Percentiles rank a stretch among this genome's conserved stretches.
phyloP scores from a whole-genome alignment of 2,113 vertebrate genomes.

The Poeciliopsis prolifica region DNA sequence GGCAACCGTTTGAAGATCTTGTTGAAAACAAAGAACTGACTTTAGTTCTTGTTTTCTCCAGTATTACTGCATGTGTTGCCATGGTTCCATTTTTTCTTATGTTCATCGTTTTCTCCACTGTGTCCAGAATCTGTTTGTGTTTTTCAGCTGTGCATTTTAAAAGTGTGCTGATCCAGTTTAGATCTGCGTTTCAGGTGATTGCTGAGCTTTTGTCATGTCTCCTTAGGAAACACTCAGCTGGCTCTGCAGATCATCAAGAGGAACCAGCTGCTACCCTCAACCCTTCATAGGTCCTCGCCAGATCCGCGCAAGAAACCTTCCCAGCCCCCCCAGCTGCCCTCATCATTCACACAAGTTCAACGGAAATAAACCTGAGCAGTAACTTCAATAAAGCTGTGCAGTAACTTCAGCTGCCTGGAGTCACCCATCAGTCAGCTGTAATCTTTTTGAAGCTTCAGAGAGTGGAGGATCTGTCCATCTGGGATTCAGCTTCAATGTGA shows the following conservation, averaged over 20 bases:
- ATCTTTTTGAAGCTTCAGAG: not conserved
- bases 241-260: slow-evolving; percentile 99
- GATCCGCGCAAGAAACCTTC: slow-evolving; percentile 88
- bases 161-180: too few species aligned
- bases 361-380: slow-evolving; percentile 88
- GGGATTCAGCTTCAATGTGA: slow-evolving; percentile 30
- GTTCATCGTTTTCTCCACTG: too few species aligned
- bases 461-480: not conserved
- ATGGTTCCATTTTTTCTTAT: too few species aligned
- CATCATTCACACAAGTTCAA: slow-evolving; percentile 89
- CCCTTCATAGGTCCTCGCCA: slow-evolving; percentile 82
- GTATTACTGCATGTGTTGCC: too few species aligned
- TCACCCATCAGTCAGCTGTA: not conserved
- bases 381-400: too few species aligned
- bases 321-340: slow-evolving; percentile 88
- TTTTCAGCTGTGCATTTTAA: too few species aligned
- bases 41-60: too few species aligned
- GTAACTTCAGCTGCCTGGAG: not conserved
- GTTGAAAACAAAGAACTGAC: too few species aligned
- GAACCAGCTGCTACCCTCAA: slow-evolving; percentile 92
- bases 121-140: too few species aligned
- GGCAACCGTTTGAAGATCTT: too few species aligned
- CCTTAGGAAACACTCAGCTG: slow-evolving; percentile 94
- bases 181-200: not conserved
- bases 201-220: not conserved